Conservation (phyloP, 2,888 invertebrate genomes). For the Tachystola acroxantha region DNA sequence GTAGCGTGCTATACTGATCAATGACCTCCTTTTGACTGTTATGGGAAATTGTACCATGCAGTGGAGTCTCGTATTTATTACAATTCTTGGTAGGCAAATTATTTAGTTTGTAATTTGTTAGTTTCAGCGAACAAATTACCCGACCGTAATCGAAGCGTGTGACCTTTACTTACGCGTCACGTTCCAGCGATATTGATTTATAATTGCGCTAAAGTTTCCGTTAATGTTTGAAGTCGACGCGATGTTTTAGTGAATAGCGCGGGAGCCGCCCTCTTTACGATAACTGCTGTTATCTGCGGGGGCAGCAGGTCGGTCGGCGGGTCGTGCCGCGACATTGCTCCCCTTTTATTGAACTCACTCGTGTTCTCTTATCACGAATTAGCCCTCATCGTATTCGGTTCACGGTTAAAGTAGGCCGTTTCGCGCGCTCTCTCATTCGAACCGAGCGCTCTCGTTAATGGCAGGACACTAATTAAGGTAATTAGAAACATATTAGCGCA, state of each 20-base stretch:
- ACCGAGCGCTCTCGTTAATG: slow-evolving; percentile 55
- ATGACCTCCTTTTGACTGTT: too few relatives aligned
- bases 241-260: slow-evolving; percentile 1
- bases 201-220: slow-evolving; percentile 15
- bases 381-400: slow-evolving; percentile 60
- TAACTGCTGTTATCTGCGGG: slow-evolving; percentile 49
- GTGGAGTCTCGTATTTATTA: too few relatives aligned
- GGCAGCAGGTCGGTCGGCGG: slow-evolving; percentile 30
- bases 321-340: slow-evolving; percentile 54
- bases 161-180: slow-evolving; percentile 4
- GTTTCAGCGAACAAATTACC: too few relatives aligned
- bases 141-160: too few relatives aligned
- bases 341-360: slow-evolving; percentile 56
- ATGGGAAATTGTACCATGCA: too few relatives aligned
- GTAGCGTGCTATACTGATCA: too few relatives aligned
- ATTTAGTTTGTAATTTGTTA: too few relatives aligned
- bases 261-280: slow-evolving; percentile 28
- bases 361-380: slow-evolving; percentile 67
- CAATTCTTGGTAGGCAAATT: too few relatives aligned
- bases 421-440: slow-evolving; percentile 59
- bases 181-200: slow-evolving; percentile 14
- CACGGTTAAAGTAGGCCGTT: slow-evolving; percentile 64
- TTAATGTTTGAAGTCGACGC: slow-evolving; percentile 14
- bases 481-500: slow-evolving; percentile 60
- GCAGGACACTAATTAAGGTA: slow-evolving; percentile 65